Evolutionary conservation across 2,113 vertebrate species (phyloP).

Genomic region (Sterrhoptilus dennistouni): DNA sequence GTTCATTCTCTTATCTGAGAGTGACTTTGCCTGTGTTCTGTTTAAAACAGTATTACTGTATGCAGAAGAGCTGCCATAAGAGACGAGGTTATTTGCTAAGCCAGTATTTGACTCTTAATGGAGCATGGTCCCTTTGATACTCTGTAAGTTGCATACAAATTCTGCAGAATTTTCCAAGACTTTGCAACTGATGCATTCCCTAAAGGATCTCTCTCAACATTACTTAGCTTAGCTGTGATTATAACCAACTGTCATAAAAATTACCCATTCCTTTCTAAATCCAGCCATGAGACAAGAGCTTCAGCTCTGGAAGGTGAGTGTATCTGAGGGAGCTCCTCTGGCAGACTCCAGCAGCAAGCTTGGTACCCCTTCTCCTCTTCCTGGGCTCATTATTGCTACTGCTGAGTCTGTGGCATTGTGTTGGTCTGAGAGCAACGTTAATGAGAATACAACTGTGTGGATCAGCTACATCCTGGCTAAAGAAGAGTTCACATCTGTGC

Average conservation of each 20-base stretch:
- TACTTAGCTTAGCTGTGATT: neutral
- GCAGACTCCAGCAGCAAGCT: neutral
- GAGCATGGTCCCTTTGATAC: neutral
- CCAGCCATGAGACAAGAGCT: neutral
- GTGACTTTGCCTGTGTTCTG: neutral
- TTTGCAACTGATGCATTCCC: neutral
- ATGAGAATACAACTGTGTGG: neutral
- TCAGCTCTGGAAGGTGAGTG: neutral
- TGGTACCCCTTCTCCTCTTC: neutral
- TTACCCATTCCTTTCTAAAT: neutral
- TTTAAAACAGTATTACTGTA: neutral
- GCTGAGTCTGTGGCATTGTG: neutral
- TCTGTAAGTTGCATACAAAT: neutral
- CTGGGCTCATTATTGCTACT: accelerated
- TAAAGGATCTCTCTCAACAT: neutral
- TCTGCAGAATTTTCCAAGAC: neutral
- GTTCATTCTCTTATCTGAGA: neutral
- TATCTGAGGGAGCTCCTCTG: neutral
- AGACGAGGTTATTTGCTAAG: neutral
- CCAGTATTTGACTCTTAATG: neutral
- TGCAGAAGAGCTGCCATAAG: neutral
- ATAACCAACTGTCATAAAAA: neutral
- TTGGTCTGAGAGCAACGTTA: neutral
- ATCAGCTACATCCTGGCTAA: neutral
- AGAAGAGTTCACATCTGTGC: neutral